Percentiles rank a stretch among this genome's conserved stretches.
Conservation (phyloP, 2,797 vertebrate genomes). For the Lepus oiostolus region DNA sequence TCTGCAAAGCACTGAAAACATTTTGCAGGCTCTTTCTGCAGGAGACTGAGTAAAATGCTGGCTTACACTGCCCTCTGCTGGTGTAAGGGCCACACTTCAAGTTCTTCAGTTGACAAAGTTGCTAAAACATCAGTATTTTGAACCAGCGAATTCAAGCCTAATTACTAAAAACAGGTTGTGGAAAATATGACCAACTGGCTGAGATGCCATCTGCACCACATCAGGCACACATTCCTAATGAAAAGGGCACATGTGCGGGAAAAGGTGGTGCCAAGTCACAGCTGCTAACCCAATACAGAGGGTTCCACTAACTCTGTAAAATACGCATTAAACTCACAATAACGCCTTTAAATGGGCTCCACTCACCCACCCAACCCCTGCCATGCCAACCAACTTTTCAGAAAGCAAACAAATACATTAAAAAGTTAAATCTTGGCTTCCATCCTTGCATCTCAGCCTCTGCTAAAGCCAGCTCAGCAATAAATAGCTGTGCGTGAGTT, state of each 20-base stretch:
- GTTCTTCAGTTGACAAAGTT: slow-evolving; percentile 57
- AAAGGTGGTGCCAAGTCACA: slow-evolving; percentile 68
- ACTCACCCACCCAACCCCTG: slow-evolving; percentile 44
- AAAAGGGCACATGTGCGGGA: slow-evolving; percentile 70
- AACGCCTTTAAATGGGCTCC: slow-evolving; percentile 73
- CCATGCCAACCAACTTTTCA: slow-evolving; percentile 70
- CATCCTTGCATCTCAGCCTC: slow-evolving; percentile 55
- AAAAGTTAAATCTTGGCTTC: slow-evolving; percentile 70
- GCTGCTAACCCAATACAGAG: slow-evolving; percentile 77
- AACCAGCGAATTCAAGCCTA: slow-evolving; percentile 55
- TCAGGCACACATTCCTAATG: slow-evolving; percentile 82
- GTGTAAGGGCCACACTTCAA: background rate
- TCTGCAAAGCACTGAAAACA: background rate
- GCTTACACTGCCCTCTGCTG: slow-evolving; percentile 90
- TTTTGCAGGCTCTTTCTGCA: background rate
- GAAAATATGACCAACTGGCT: slow-evolving; percentile 78
- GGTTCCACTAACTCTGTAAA: slow-evolving; percentile 73
- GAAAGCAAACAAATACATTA: slow-evolving; percentile 68
- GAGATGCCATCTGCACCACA: slow-evolving; percentile 67
- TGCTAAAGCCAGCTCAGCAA: slow-evolving; percentile 52
- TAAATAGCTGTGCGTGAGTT: slow-evolving; percentile 64
- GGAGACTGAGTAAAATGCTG: slow-evolving; percentile 62
- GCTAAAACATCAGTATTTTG: slow-evolving; percentile 65
- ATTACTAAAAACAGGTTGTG: slow-evolving; percentile 75
- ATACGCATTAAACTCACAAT: slow-evolving; percentile 79